These are phyloP conservation scores for Cataglyphis rosenhaueri DNA, from an alignment of 2,888 invertebrate species.

Conservation along the genomic window DNA sequence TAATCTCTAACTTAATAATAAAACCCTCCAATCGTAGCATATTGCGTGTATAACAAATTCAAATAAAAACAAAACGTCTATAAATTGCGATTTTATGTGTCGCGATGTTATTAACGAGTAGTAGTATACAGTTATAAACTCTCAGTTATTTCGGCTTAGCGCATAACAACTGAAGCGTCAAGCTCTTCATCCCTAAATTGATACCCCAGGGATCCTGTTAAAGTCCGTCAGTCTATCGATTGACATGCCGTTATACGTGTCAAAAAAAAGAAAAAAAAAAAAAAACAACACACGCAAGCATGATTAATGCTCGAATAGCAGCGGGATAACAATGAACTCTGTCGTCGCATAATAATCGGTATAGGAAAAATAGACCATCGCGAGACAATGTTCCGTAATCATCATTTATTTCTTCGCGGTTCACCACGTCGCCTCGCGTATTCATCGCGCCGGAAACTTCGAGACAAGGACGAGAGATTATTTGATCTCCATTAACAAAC, in stretches of 20 bases:
- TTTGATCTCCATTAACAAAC: constrained; percentile 45
- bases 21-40: neutral
- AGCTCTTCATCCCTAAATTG: constrained; percentile 31
- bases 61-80: neutral
- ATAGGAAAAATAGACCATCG: neutral
- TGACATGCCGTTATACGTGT: neutral
- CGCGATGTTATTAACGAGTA: constrained; percentile 1
- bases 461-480: constrained; percentile 12
- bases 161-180: constrained; percentile 24
- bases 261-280: neutral
- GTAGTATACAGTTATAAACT: neutral
- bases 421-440: neutral
- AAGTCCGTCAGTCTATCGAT: constrained; percentile 34
- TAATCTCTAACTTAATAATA: neutral
- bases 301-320: constrained; percentile 17
- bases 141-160: constrained; percentile 35
- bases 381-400: neutral
- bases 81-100: constrained; percentile 6
- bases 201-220: constrained; percentile 27
- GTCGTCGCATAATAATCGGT: neutral
- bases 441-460: neutral
- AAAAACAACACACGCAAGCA: neutral
- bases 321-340: neutral
- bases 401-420: neutral
- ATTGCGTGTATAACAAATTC: neutral